phyloP scores from a whole-genome alignment of 2,113 vertebrate genomes.

The Phaethornis superciliosus region DNA sequence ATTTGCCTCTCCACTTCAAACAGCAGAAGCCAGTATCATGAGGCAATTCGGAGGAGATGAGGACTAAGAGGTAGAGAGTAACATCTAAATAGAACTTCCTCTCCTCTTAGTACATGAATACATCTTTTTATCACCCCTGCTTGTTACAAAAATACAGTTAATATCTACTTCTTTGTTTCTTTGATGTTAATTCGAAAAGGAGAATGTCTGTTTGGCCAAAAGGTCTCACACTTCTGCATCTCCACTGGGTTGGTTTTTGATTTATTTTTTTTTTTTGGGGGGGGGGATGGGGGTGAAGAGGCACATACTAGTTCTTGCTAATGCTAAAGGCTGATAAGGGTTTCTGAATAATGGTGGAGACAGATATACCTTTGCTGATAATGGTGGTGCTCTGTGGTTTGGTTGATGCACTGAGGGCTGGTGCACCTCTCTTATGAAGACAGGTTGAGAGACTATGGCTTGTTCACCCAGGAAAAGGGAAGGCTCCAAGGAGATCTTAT shows the following conservation, averaged over 20 bases:
- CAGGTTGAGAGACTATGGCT: too few species aligned
- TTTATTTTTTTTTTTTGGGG: not conserved
- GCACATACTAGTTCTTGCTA: not conserved
- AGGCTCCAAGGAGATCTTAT: too few species aligned
- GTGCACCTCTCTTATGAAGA: too few species aligned
- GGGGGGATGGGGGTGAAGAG: too few species aligned
- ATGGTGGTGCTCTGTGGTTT: too few species aligned
- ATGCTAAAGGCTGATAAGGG: not conserved
- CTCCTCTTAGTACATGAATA: not conserved
- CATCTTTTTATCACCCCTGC: not conserved
- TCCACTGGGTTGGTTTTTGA: not conserved
- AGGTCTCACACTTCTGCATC: not conserved
- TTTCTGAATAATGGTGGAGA: not conserved
- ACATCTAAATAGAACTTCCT: not conserved
- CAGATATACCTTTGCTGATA: not conserved
- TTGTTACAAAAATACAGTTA: not conserved
- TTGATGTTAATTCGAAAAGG: not conserved
- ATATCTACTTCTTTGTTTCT: not conserved
- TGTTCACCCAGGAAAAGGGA: too few species aligned
- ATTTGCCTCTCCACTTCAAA: not conserved
- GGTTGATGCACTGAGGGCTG: too few species aligned
- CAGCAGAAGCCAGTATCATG: fast-evolving
- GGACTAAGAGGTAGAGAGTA: not conserved
- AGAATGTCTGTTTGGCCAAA: not conserved
- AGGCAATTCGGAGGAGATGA: not conserved